These are phyloP conservation scores for Sericinus montela DNA, from an alignment of 2,888 invertebrate genomes.

Conservation along the genomic window DNA sequence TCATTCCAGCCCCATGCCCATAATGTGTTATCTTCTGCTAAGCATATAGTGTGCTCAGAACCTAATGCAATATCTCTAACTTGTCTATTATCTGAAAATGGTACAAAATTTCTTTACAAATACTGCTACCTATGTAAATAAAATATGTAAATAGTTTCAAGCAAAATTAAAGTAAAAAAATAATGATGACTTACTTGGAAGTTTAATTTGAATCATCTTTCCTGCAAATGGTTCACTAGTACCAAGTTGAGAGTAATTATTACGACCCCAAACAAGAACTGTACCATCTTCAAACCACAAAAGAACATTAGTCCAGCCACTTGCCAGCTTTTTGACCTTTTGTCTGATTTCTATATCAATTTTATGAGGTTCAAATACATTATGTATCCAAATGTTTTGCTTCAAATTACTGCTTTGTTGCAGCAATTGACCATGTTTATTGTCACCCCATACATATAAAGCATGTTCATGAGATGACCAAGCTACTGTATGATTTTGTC, in stretches of 20 bases:
- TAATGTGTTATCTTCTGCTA: slow-evolving; percentile 81
- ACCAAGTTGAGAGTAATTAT: slow-evolving; percentile 89
- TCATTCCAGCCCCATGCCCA: slow-evolving; percentile 95
- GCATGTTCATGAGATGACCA: slow-evolving; percentile 75
- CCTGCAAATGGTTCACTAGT: slow-evolving; percentile 44
- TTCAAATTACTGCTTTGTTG: slow-evolving; percentile 44
- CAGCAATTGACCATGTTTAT: slow-evolving; percentile 89
- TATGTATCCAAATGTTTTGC: slow-evolving; percentile 52
- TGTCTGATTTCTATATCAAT: slow-evolving; percentile 77
- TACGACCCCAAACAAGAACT: slow-evolving; percentile 88
- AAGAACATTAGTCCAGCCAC: slow-evolving; percentile 90
- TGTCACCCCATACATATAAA: slow-evolving; percentile 89
- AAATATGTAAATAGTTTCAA: no score
- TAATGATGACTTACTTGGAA: slow-evolving; percentile 50
- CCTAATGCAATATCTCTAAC: slow-evolving; percentile 83
- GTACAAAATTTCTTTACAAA: no score
- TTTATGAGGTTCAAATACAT: slow-evolving; percentile 74
- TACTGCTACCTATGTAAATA: no score
- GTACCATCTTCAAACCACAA: slow-evolving; percentile 80
- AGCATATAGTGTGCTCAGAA: slow-evolving; percentile 88
- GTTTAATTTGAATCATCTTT: slow-evolving; percentile 47
- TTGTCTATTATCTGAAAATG: slow-evolving; percentile 59
- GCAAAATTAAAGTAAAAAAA: neutral
- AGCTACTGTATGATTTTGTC: slow-evolving; percentile 88
- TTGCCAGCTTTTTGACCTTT: slow-evolving; percentile 76